Percentiles rank a stretch among this genome's conserved stretches.
Conservation (phyloP, 2,888 invertebrate genomes). For the Nineta flava region DNA sequence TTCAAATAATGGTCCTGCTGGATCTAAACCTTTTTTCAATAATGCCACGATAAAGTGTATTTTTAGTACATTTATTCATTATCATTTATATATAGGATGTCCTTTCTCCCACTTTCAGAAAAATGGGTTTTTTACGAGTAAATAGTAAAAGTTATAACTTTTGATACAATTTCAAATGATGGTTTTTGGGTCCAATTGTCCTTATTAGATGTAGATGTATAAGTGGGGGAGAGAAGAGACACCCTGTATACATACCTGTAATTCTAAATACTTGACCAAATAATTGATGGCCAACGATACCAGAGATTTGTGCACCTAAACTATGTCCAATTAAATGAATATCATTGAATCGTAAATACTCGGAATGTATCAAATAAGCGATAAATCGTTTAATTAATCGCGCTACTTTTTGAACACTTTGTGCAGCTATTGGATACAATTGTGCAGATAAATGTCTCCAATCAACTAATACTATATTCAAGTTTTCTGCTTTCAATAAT, state of each 20-base stretch:
- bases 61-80: background rate
- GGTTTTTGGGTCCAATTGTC: too few relatives aligned
- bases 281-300: conserved; percentile 5
- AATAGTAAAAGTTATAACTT: too few relatives aligned
- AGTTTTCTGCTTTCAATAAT: conserved; percentile 5
- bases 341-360: conserved; percentile 5
- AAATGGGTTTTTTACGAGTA: too few relatives aligned
- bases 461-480: conserved; percentile 8
- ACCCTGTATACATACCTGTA: conserved; percentile 11
- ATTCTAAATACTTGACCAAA: conserved; percentile 11
- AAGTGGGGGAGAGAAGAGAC: too few relatives aligned
- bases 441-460: conserved; percentile 7
- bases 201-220: too few relatives aligned
- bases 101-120: too few relatives aligned
- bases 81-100: too few relatives aligned
- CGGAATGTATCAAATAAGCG: background rate
- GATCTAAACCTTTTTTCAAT: conserved; percentile 22
- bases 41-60: background rate
- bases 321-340: conserved; percentile 8
- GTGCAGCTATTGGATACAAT: background rate
- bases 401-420: background rate
- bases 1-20: conserved; percentile 33
- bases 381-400: background rate
- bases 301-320: conserved; percentile 8
- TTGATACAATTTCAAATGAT: too few relatives aligned